Conservation (phyloP, 2,888 invertebrate species). For the Beris chalybata region DNA sequence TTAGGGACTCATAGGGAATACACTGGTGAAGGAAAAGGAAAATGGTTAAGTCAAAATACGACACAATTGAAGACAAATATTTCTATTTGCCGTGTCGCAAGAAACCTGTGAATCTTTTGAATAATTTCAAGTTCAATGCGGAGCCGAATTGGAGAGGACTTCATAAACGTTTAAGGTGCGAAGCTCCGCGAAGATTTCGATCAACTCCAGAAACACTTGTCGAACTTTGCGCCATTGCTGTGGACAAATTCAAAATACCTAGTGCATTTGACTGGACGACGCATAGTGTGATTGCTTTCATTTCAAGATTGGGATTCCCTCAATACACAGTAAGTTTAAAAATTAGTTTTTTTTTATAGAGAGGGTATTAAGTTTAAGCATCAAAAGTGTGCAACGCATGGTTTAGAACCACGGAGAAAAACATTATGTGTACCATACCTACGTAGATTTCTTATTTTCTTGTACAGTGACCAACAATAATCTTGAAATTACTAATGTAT, state of each 20-base stretch:
- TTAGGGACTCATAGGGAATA: too few species aligned
- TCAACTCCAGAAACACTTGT: constrained; percentile 57
- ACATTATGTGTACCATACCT: too few species aligned
- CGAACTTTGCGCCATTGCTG: constrained; percentile 48
- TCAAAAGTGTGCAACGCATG: too few species aligned
- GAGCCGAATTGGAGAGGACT: constrained; percentile 50
- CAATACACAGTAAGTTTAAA: constrained; percentile 57
- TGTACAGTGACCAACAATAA: too few species aligned
- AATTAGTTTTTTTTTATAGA: not conserved
- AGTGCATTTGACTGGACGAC: constrained; percentile 58
- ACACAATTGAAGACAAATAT: constrained; percentile 5
- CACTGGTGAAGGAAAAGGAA: not conserved
- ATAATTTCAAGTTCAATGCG: not conserved
- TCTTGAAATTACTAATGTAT: too few species aligned
- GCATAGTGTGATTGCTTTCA: constrained; percentile 58
- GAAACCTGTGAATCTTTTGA: not conserved
- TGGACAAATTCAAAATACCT: constrained; percentile 56
- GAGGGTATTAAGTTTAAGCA: too few species aligned
- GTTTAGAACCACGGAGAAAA: too few species aligned
- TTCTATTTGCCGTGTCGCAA: not conserved
- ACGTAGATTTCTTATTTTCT: too few species aligned
- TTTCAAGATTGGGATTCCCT: constrained; percentile 57
- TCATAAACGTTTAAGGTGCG: constrained; percentile 31
- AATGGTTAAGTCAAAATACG: constrained; percentile 17
- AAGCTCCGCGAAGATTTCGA: constrained; percentile 45